Evolutionary conservation across 2,113 vertebrate species (phyloP).

Genomic region (Microcebus lehilahytsara): DNA sequence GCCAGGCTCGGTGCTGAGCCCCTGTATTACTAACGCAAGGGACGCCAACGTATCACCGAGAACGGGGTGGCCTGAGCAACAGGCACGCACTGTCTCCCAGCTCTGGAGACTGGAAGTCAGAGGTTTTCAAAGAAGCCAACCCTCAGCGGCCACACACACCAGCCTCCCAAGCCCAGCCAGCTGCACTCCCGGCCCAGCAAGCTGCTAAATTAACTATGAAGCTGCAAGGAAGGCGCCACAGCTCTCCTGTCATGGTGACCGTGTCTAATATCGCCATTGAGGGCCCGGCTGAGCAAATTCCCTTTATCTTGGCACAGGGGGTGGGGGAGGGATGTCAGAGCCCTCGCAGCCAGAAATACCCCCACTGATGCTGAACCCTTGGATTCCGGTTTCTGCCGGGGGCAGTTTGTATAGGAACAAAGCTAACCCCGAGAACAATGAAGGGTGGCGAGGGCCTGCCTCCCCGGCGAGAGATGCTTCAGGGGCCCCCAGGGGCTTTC

Average conservation of each 20-base stretch:
- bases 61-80: neutral
- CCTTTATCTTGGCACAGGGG: neutral
- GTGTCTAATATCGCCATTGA: accelerated
- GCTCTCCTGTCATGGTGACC: accelerated
- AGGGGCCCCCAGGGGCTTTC: neutral
- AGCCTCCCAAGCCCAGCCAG: neutral
- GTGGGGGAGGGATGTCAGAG: neutral
- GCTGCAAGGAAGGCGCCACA: accelerated
- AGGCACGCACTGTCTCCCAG: neutral
- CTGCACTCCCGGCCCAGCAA: too few species aligned
- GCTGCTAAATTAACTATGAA: neutral
- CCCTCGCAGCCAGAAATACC: neutral
- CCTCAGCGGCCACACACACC: accelerated
- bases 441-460: neutral
- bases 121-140: neutral
- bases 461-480: neutral
- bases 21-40: neutral
- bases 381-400: neutral
- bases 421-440: neutral
- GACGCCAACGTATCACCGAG: neutral
- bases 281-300: neutral
- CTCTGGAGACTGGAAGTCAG: too few species aligned
- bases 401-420: neutral
- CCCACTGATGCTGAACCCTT: neutral
- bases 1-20: neutral